These are phyloP conservation scores for Heliconius congener DNA, from an alignment of 1,140 invertebrate species.

Conservation along the genomic window DNA sequence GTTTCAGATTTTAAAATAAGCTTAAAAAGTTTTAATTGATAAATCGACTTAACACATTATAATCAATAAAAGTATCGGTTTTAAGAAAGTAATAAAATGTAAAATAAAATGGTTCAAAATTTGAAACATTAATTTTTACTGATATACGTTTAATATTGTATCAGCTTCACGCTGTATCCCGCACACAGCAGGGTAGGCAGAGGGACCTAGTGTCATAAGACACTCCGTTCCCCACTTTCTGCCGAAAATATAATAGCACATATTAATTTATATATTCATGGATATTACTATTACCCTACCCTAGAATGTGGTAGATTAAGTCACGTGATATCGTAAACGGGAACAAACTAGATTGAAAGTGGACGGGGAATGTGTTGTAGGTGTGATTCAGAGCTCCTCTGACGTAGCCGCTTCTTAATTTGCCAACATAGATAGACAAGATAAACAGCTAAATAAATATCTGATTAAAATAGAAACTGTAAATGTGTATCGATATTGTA, in stretches of 20 bases:
- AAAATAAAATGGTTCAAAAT: neutral
- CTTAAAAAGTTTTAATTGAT: too few species aligned
- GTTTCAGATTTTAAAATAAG: too few species aligned
- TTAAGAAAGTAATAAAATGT: neutral
- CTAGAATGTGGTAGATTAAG: slow-evolving; percentile 36
- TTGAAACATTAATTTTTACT: neutral
- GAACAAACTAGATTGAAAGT: slow-evolving; percentile 48
- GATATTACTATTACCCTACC: slow-evolving; percentile 33
- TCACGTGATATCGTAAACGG: slow-evolving; percentile 46
- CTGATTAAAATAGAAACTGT: neutral
- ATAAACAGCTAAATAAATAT: neutral
- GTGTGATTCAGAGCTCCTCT: slow-evolving; percentile 54
- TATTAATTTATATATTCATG: neutral
- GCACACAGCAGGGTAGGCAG: too few species aligned
- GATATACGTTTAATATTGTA: neutral
- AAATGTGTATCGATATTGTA: neutral
- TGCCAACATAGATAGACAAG: neutral
- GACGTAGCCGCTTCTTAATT: slow-evolving; percentile 38
- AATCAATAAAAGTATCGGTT: neutral
- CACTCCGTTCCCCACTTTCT: too few species aligned
- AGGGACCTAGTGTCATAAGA: too few species aligned
- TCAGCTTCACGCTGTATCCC: too few species aligned
- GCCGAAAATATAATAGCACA: too few species aligned
- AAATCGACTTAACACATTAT: too few species aligned
- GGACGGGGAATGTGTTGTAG: slow-evolving; percentile 46